A percentile compares a stretch with the other conserved stretches of the same genome.
phyloP scores from a whole-genome alignment of 2,888 invertebrate species.

The Philaethria dido region DNA sequence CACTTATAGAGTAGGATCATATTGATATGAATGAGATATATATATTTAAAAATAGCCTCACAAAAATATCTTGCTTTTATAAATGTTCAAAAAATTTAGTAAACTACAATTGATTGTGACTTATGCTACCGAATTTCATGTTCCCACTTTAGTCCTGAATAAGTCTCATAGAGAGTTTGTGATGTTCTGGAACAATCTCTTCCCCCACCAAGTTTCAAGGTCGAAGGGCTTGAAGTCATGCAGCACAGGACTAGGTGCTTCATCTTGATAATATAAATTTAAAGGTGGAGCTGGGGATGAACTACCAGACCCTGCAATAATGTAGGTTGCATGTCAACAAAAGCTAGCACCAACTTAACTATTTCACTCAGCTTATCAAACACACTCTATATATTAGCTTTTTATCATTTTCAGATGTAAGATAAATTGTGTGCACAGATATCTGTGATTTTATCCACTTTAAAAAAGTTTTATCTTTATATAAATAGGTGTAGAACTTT shows the following conservation, averaged over 20 bases:
- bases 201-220: conserved; percentile 96
- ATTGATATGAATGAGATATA: conserved; percentile 39
- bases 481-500: too few species aligned
- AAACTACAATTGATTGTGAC: conserved; percentile 81
- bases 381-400: background rate
- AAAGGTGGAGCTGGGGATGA: conserved; percentile 74
- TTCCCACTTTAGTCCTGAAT: conserved; percentile 49
- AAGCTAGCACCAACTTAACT: background rate
- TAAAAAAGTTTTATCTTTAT: too few species aligned
- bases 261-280: conserved; percentile 88
- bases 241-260: conserved; percentile 87
- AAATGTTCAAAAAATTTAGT: conserved; percentile 65
- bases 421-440: background rate
- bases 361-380: background rate
- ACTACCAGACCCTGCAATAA: conserved; percentile 66
- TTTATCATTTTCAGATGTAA: background rate
- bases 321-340: background rate
- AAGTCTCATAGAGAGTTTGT: conserved; percentile 88
- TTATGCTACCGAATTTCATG: conserved; percentile 69
- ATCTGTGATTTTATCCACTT: background rate
- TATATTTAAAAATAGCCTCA: conserved; percentile 38
- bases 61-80: conserved; percentile 40
- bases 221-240: conserved; percentile 95
- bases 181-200: conserved; percentile 92
- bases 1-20: conserved; percentile 26